A percentile compares a stretch with the other conserved stretches of the same genome.
Conservation (phyloP, 64 coral and sea anemone genomes). For the Stylophora pistillata region DNA sequence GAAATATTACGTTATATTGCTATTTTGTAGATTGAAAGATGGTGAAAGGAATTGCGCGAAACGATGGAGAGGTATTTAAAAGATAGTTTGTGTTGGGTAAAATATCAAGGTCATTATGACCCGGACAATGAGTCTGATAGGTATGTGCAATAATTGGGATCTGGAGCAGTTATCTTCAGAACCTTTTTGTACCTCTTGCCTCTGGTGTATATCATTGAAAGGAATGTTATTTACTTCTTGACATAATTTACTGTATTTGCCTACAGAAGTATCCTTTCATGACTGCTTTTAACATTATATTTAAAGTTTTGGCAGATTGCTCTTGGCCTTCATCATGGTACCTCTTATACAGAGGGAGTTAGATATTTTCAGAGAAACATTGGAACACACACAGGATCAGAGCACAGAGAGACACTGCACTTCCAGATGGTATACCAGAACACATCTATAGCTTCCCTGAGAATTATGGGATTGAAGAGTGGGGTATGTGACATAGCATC, state of each 20-base stretch:
- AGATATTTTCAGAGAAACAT: constrained; percentile 33
- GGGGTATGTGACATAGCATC: neutral
- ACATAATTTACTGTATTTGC: too few relatives aligned
- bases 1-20: too few relatives aligned
- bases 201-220: too few relatives aligned
- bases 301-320: constrained; percentile 5
- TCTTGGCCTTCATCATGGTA: constrained; percentile 27
- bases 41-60: constrained; percentile 44
- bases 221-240: too few relatives aligned
- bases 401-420: constrained; percentile 32
- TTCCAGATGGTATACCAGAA: constrained; percentile 30
- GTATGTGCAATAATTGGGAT: neutral
- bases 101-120: constrained; percentile 44
- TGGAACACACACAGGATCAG: constrained; percentile 51
- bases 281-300: too few relatives aligned
- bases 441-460: constrained; percentile 45
- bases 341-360: constrained; percentile 34
- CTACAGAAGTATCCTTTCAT: too few relatives aligned
- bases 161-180: too few relatives aligned
- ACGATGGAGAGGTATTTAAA: constrained; percentile 50
- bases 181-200: too few relatives aligned
- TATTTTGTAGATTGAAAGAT: constrained; percentile 60
- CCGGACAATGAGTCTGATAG: constrained; percentile 48
- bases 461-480: constrained; percentile 41
- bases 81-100: constrained; percentile 24